These are phyloP conservation scores for Aphidius gifuensis DNA, from an alignment of 1,140 invertebrate genomes.

Conservation along the genomic window DNA sequence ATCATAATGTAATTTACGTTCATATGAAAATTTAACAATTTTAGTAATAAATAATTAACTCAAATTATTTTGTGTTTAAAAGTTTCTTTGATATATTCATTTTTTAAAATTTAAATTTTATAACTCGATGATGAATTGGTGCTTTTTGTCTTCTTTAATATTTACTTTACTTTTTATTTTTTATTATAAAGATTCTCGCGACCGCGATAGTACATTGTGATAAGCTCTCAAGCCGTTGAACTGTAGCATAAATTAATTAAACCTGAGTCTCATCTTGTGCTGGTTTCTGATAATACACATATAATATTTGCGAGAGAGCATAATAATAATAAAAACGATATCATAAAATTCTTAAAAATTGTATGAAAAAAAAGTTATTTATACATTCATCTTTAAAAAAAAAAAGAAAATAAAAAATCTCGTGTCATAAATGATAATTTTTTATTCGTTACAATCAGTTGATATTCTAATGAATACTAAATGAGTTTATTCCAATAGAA, in stretches of 20 bases:
- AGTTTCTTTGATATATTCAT: no score
- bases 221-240: conserved; percentile 21
- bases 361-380: conserved; percentile 9
- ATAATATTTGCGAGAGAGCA: background rate
- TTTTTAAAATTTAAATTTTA: background rate
- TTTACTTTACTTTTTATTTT: background rate
- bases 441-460: no score
- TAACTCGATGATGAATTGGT: background rate
- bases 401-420: no score
- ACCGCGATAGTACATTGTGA: background rate
- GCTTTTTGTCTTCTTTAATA: background rate
- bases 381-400: background rate
- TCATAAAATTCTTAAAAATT: background rate
- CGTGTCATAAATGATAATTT: no score
- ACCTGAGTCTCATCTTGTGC: background rate
- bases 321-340: background rate
- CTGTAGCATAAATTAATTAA: conserved; percentile 24
- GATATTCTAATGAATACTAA: no score
- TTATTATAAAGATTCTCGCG: no score
- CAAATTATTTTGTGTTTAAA: no score
- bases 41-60: no score
- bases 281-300: background rate
- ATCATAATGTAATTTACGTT: no score
- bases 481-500: no score
- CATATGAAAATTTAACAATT: no score